phyloP scores from a whole-genome alignment of 2,113 vertebrate species.

The Halcyon malimbica region DNA sequence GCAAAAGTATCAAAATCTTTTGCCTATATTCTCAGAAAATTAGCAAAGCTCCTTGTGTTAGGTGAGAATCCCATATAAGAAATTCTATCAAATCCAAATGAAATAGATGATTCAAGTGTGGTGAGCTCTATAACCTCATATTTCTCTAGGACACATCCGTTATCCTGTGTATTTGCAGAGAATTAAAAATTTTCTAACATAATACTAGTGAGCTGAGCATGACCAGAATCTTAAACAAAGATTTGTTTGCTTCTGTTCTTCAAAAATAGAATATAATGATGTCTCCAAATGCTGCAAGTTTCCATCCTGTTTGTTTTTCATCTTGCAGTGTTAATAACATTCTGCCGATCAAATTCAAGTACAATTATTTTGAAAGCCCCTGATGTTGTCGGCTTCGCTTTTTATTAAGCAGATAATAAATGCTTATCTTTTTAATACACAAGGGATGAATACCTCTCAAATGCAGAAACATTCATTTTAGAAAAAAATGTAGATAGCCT shows the following conservation, averaged over 20 bases:
- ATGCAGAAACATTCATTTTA: not conserved
- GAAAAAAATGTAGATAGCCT: not conserved
- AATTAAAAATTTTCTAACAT: not conserved
- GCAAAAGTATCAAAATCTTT: not conserved
- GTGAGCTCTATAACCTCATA: not conserved
- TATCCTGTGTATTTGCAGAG: slow-evolving; percentile 39
- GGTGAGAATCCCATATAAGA: not conserved
- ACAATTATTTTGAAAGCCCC: slow-evolving; percentile 36
- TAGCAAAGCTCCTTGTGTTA: not conserved
- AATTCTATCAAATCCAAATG: not conserved
- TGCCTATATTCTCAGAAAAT: not conserved
- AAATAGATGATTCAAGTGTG: not conserved
- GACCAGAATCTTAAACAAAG: slow-evolving; percentile 41
- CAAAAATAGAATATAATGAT: not conserved
- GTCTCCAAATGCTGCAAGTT: slow-evolving; percentile 22
- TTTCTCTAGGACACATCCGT: not conserved
- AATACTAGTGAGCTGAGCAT: not conserved
- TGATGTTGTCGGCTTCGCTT: not conserved
- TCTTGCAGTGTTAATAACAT: slow-evolving; percentile 26
- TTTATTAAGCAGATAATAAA: slow-evolving; percentile 28
- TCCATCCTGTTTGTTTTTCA: slow-evolving; percentile 20
- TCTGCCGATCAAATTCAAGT: not conserved
- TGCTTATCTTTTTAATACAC: slow-evolving; percentile 35
- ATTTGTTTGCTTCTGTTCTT: slow-evolving; percentile 21
- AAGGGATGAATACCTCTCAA: not conserved